Evolutionary conservation across 2,113 vertebrate species (phyloP).

Genomic region (Podilymbus podiceps): DNA sequence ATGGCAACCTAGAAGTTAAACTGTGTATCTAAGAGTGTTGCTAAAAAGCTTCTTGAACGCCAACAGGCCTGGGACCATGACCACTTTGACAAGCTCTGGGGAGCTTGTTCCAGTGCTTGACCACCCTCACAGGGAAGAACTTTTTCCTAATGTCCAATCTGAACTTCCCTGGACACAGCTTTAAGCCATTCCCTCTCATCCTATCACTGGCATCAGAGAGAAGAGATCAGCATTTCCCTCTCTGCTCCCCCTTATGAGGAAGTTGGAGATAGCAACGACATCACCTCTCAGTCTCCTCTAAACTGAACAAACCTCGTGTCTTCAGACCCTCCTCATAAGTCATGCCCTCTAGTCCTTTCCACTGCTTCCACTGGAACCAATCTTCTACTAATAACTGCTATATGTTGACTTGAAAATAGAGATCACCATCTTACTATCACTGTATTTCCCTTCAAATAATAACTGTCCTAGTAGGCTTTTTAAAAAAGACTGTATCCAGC

Average conservation of each 20-base stretch:
- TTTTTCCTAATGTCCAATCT: not conserved
- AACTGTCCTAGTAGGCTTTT: not conserved
- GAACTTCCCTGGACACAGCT: not conserved
- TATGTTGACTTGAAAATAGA: not conserved
- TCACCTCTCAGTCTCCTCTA: not conserved
- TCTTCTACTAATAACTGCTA: not conserved
- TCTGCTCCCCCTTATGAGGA: not conserved
- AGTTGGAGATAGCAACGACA: not conserved
- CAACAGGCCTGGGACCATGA: not conserved
- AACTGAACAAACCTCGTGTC: not conserved
- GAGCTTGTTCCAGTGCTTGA: not conserved
- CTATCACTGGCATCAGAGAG: not conserved
- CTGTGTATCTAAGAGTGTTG: fast-evolving
- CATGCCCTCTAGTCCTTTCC: not conserved
- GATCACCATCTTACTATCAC: not conserved
- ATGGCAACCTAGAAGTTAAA: not conserved
- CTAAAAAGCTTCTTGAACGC: not conserved
- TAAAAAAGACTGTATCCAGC: not conserved
- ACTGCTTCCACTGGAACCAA: not conserved
- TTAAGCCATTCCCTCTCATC: not conserved
- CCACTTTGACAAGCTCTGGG: not conserved
- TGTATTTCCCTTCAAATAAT: not conserved
- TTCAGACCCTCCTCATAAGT: not conserved
- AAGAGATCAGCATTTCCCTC: not conserved
- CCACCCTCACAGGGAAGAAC: not conserved